Conservation (phyloP, 2,888 invertebrate genomes). For the Oscheius myriophilus region DNA sequence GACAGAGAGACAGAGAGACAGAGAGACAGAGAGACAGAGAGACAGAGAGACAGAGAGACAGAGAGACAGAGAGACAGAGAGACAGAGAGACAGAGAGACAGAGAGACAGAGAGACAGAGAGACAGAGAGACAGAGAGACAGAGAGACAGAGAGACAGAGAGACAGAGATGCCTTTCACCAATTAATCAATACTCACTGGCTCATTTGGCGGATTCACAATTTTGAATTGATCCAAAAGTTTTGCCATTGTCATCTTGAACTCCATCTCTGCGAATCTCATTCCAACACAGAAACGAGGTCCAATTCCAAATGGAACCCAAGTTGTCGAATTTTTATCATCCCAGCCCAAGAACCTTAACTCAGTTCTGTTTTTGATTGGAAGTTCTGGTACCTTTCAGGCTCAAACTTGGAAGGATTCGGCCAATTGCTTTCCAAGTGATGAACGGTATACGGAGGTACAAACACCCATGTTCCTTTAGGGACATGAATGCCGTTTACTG, state of each 20-base stretch:
- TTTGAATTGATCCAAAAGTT: slow-evolving; percentile 45
- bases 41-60: too few relatives aligned
- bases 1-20: too few relatives aligned
- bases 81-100: too few relatives aligned
- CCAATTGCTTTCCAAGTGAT: slow-evolving; percentile 49
- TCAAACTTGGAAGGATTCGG: slow-evolving; percentile 55
- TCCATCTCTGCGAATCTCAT: slow-evolving; percentile 68
- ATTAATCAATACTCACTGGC: slow-evolving; percentile 11
- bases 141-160: too few relatives aligned
- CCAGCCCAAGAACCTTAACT: slow-evolving; percentile 35
- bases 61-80: too few relatives aligned
- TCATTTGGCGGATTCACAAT: slow-evolving; percentile 27
- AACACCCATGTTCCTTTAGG: slow-evolving; percentile 42
- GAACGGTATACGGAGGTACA: slow-evolving; percentile 41
- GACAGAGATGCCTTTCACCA: too few relatives aligned
- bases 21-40: too few relatives aligned
- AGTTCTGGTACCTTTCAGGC: slow-evolving; percentile 53
- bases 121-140: too few relatives aligned
- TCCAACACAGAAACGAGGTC: slow-evolving; percentile 66
- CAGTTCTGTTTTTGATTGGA: neutral
- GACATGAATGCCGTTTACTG: slow-evolving; percentile 44
- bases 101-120: too few relatives aligned
- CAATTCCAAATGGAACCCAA: slow-evolving; percentile 67
- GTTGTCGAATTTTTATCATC: slow-evolving; percentile 42
- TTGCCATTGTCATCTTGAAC: slow-evolving; percentile 58